Evolutionary conservation across 2,888 invertebrate genomes (phyloP), one percentile per base, ranked within the genome.

Genomic region (Rotaria magnacalcarata): DNA sequence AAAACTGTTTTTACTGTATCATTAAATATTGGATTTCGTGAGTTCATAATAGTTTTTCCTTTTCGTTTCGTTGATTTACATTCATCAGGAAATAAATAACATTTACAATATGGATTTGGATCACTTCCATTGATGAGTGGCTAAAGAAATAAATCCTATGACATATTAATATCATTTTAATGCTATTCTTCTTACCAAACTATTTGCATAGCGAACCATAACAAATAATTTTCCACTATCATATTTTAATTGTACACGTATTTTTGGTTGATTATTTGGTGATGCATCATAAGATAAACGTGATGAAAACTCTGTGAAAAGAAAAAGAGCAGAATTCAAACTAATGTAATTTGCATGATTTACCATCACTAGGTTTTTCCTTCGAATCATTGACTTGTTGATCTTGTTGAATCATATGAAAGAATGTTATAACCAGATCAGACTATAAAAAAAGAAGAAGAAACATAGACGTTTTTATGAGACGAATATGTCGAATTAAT

Each of bases 361-460:
- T 24, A 80, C 80, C 47, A 80, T 80, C 80, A 80, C 1, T 24
- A 47, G 80, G 47, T 80, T 87, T 88, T 87, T 58, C 86, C 84
- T 47, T 88, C 75, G 88, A 89, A 86, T 87, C 87, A 41, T 87
- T 87, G 21, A 95, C 95, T 90, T 96, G 95, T 91, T 97, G 96
- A 92, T 98, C 98, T 88, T 97, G 92, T 87, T 97, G 92, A 88
- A 98, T 92, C 4, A 97, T 96, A 92, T 99, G 99, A 92, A 98
- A 98, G 93, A 99, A 99, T 0, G 98, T 99, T 91, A 98, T 98
- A 0, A 99, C 96, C 86, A 99, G 93, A 91, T 97, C 96, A 14
- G 92, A 91, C 92, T 92, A 89, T 85, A 90, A 90, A 86, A 95
- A 95, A 84, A 87, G 85, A 24, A 54, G 74, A 19, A n/a, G 11